These are phyloP conservation scores for Artemisiospiza belli DNA, from an alignment of 2,113 vertebrate species.

Conservation along the genomic window DNA sequence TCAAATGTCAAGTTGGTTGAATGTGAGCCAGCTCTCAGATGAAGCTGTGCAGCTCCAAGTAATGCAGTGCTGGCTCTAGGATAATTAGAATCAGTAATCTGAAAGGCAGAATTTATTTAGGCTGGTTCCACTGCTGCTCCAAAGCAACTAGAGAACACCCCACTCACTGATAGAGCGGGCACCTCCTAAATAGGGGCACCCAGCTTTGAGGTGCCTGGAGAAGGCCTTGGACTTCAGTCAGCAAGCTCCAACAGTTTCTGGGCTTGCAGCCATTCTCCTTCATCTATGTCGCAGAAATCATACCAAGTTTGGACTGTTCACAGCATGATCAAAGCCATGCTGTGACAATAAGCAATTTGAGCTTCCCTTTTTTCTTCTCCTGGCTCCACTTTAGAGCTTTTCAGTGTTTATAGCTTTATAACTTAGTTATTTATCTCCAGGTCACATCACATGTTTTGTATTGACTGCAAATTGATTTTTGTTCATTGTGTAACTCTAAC, in stretches of 20 bases:
- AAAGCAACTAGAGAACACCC: neutral
- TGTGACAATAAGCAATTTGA: neutral
- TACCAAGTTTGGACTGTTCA: neutral
- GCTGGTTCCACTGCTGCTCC: neutral
- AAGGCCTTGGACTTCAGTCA: neutral
- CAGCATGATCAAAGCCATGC: neutral
- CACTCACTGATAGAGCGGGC: accelerated
- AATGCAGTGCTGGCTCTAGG: neutral
- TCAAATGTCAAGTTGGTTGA: neutral
- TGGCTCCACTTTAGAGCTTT: neutral
- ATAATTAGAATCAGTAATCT: neutral
- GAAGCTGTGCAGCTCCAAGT: neutral
- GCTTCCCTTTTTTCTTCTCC: neutral
- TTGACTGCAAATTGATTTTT: neutral
- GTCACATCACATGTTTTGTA: neutral
- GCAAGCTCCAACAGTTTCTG: neutral
- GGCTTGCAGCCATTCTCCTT: neutral
- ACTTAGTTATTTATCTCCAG: neutral
- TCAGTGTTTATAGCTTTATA: neutral
- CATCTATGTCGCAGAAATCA: neutral
- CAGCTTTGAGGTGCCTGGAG: neutral
- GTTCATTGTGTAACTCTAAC: neutral
- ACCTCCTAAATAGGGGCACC: neutral
- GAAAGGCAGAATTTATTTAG: neutral
- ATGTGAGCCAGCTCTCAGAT: neutral